Conservation (phyloP, 2,113 vertebrate species). For the Tringa solitaria region DNA sequence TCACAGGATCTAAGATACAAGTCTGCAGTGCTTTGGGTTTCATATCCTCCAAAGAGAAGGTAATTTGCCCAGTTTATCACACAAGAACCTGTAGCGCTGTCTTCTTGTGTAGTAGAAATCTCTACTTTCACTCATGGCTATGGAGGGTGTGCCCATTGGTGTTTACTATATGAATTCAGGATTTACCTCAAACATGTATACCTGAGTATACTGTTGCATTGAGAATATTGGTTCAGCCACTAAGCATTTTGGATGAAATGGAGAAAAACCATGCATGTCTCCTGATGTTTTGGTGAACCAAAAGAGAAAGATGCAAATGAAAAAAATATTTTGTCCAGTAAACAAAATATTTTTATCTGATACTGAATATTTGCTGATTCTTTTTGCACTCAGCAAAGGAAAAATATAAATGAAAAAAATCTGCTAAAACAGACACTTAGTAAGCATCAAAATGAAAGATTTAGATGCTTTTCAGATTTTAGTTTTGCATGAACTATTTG, state of each 20-base stretch:
- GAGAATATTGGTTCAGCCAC: not conserved
- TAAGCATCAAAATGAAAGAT: not conserved
- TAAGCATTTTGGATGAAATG: not conserved
- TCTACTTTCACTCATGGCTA: rapidly evolving
- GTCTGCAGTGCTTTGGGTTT: not conserved
- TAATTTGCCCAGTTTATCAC: not conserved
- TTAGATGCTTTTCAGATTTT: not conserved
- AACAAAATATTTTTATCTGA: not conserved
- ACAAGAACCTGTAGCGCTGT: not conserved
- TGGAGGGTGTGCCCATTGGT: not conserved
- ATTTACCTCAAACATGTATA: not conserved
- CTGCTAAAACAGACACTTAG: not conserved
- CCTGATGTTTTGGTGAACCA: not conserved
- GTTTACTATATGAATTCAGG: not conserved
- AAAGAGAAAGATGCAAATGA: not conserved
- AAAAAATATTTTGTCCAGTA: not conserved
- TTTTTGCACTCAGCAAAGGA: not conserved
- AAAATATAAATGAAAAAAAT: not conserved
- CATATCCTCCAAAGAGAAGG: not conserved
- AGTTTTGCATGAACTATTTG: not conserved
- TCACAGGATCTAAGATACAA: not conserved
- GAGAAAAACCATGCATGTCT: not conserved
- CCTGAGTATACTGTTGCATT: not conserved
- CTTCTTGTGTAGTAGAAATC: not conserved
- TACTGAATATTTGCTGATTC: not conserved